phyloP scores from a whole-genome alignment of 2,888 invertebrate species.

The Eledone cirrhosa region DNA sequence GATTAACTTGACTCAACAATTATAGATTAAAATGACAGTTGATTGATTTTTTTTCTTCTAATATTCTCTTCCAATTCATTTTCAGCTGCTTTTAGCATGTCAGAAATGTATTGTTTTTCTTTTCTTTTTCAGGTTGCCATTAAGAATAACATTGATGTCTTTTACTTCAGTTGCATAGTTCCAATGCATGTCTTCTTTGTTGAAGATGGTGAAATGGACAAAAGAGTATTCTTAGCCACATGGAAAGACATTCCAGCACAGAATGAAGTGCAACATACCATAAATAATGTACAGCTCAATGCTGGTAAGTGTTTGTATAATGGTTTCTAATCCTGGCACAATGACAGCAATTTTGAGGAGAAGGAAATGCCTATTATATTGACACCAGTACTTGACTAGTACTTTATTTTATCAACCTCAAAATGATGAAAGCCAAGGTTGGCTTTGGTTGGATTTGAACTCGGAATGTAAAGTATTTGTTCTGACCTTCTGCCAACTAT shows the following conservation, averaged over 20 bases:
- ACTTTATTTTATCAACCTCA: too few relatives aligned
- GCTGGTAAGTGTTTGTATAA: slow-evolving; percentile 55
- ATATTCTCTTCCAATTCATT: background rate
- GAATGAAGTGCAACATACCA: slow-evolving; percentile 93
- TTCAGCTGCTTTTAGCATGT: background rate
- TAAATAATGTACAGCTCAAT: slow-evolving; percentile 75
- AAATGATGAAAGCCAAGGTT: too few relatives aligned
- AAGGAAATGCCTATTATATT: too few relatives aligned
- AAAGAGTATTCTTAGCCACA: slow-evolving; percentile 93
- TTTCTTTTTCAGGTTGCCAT: slow-evolving; percentile 81
- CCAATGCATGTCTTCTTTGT: slow-evolving; percentile 92
- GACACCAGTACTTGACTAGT: too few relatives aligned
- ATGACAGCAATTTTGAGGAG: background rate
- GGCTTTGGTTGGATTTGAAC: too few relatives aligned
- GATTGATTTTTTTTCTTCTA: too few relatives aligned
- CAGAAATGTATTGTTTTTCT: background rate
- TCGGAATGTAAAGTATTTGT: too few relatives aligned
- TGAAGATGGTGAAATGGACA: slow-evolving; percentile 98
- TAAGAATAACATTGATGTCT: slow-evolving; percentile 98
- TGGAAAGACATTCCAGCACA: slow-evolving; percentile 99
- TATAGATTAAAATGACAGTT: too few relatives aligned
- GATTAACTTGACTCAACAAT: too few relatives aligned
- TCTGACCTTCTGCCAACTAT: too few relatives aligned
- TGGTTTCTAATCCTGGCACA: background rate
- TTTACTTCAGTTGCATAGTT: slow-evolving; percentile 94